These are phyloP conservation scores for Sesia bembeciformis DNA, from an alignment of 2,888 invertebrate genomes.

Conservation along the genomic window DNA sequence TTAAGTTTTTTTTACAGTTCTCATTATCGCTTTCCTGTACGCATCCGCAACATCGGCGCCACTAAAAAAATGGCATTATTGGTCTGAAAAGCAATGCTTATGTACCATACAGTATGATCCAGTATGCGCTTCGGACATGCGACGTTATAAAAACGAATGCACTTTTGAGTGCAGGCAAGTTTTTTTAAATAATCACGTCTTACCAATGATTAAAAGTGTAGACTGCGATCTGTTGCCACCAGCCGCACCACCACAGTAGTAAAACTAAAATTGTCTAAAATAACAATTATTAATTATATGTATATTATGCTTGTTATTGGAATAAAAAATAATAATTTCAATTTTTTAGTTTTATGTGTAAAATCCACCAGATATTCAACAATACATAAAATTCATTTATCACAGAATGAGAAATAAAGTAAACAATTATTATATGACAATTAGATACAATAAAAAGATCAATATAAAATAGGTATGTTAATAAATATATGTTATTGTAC, in stretches of 20 bases:
- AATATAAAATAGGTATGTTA: too few species aligned
- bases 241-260: background rate
- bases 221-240: slow-evolving; percentile 18
- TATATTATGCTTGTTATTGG: too few species aligned
- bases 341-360: too few species aligned
- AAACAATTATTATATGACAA: too few species aligned
- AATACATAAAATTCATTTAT: too few species aligned
- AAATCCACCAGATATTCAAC: too few species aligned
- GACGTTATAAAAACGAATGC: slow-evolving; percentile 27
- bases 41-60: background rate
- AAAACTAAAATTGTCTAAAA: background rate
- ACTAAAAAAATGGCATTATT: slow-evolving; percentile 9
- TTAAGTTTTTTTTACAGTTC: background rate
- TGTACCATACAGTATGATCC: slow-evolving; percentile 35
- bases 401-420: too few species aligned
- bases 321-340: too few species aligned
- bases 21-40: background rate
- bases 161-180: slow-evolving; percentile 19
- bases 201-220: slow-evolving; percentile 10
- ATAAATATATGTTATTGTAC: too few species aligned
- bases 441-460: too few species aligned
- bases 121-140: slow-evolving; percentile 22
- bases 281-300: background rate
- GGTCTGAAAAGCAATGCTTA: slow-evolving; percentile 12
- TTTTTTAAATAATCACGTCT: slow-evolving; percentile 13